Percentiles rank a stretch among this genome's conserved stretches.
Conservation (phyloP, 2,113 vertebrate genomes). For the Brevimyrus niger region DNA sequence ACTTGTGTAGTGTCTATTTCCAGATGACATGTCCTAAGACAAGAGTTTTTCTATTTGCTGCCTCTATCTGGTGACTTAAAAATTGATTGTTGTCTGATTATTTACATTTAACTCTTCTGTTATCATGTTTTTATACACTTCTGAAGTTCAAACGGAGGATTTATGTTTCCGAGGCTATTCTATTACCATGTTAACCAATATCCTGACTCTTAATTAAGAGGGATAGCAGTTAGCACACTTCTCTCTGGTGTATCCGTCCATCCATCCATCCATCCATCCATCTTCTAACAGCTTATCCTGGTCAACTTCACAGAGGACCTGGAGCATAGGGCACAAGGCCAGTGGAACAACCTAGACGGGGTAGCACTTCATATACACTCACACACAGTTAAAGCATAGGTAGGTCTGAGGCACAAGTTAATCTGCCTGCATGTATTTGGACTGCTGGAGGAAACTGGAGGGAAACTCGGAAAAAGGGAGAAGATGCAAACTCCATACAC, state of each 20-base stretch:
- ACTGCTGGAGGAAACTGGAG: not conserved
- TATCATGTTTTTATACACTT: not conserved
- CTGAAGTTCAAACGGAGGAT: not conserved
- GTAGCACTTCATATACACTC: not conserved
- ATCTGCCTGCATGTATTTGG: not conserved
- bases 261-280: not conserved
- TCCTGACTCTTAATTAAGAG: not conserved
- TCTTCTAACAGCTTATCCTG: not conserved
- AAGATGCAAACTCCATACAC: not conserved
- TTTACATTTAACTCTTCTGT: not conserved
- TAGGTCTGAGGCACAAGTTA: not conserved
- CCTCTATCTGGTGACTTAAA: not conserved
- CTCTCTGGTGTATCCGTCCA: not conserved
- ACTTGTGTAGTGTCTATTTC: not conserved
- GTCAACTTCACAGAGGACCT: not conserved
- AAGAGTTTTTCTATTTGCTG: not conserved
- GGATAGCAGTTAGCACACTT: not conserved
- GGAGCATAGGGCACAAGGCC: not conserved
- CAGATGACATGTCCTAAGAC: not conserved
- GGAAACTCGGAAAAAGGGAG: not conserved
- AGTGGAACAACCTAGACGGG: not conserved
- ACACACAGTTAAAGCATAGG: not conserved
- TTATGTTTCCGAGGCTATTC: not conserved
- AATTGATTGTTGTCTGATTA: not conserved
- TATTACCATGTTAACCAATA: not conserved